These are phyloP conservation scores for Odontocerum albicorne DNA, from an alignment of 2,888 invertebrate genomes.

Conservation along the genomic window DNA sequence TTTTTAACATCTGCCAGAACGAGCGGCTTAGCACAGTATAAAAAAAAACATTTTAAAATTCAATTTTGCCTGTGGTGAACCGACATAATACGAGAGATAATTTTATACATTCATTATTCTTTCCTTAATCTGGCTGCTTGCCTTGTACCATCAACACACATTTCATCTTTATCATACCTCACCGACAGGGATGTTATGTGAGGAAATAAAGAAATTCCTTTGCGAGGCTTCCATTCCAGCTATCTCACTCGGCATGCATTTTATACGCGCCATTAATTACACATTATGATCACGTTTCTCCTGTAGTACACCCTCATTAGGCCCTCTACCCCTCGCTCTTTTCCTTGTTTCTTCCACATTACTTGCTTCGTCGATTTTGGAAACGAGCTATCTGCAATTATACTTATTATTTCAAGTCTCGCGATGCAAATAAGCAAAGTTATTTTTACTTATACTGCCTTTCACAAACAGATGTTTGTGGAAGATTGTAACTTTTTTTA, in stretches of 20 bases:
- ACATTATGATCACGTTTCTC: constrained; percentile 31
- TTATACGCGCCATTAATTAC: constrained; percentile 34
- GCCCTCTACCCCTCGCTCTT: neutral
- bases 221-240: neutral
- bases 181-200: neutral
- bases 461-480: too few relatives aligned
- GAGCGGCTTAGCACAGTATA: too few relatives aligned
- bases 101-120: too few relatives aligned
- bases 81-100: too few relatives aligned
- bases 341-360: neutral
- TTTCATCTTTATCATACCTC: constrained; percentile 6
- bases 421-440: too few relatives aligned
- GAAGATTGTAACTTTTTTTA: too few relatives aligned
- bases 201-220: constrained; percentile 16
- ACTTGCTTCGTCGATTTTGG: neutral
- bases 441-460: too few relatives aligned
- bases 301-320: constrained; percentile 16
- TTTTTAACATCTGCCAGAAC: too few relatives aligned
- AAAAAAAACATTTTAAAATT: too few relatives aligned
- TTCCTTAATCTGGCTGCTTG: too few relatives aligned
- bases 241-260: constrained; percentile 28
- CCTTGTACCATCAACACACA: constrained; percentile 10
- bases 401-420: too few relatives aligned
- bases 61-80: too few relatives aligned
- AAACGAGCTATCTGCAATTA: neutral